Conservation (phyloP, 30 jellyfish, hydroid and myxozoan species). For the Rhopilema esculentum region DNA sequence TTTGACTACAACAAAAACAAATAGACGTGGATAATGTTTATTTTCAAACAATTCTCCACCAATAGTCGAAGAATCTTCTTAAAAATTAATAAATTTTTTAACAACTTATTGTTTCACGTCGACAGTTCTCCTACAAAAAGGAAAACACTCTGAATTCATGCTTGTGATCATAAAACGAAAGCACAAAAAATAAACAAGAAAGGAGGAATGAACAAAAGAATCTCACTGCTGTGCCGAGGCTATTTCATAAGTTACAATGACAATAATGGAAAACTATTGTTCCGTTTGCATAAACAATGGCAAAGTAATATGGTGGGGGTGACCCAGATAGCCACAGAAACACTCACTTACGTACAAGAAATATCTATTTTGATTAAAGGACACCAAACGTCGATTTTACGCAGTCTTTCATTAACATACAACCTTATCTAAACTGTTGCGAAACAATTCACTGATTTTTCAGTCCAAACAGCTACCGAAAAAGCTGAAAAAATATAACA, state of each 20-base stretch:
- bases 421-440: no score
- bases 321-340: neutral
- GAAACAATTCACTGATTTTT: no score
- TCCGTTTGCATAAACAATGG: neutral
- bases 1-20: conserved; percentile 1
- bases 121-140: neutral
- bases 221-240: neutral
- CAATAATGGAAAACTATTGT: neutral
- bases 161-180: neutral
- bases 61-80: neutral
- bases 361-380: neutral
- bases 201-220: neutral
- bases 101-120: neutral
- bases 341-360: neutral
- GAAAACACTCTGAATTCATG: neutral
- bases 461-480: no score
- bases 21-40: neutral
- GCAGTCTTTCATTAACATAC: no score
- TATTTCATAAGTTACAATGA: neutral
- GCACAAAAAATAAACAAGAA: neutral
- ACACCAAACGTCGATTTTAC: no score
- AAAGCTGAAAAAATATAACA: no score
- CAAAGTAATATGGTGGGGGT: neutral
- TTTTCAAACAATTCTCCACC: neutral
- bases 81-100: conserved; percentile 2